Evolutionary conservation across 2,888 invertebrate species (phyloP).

Genomic region (Leistus spinibarbis): DNA sequence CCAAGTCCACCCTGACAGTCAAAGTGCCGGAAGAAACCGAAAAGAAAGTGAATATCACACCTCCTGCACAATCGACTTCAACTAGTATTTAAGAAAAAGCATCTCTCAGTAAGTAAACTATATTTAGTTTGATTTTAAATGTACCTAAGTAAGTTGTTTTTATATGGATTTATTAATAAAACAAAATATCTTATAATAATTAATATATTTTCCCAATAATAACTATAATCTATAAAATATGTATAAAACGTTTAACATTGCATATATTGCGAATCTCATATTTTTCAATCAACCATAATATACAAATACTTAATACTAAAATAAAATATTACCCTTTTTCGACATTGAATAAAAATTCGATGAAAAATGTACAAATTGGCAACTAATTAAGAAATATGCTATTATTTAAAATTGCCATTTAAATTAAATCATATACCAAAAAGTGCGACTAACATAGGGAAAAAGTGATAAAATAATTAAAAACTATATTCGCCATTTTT

Average conservation of each 20-base stretch:
- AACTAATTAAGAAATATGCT: too few species aligned
- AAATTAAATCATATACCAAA: too few species aligned
- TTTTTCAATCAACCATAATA: neutral
- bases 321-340: too few species aligned
- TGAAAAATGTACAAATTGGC: too few species aligned
- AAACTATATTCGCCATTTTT: too few species aligned
- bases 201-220: neutral
- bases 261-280: neutral
- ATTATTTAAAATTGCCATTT: too few species aligned
- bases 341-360: too few species aligned
- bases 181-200: neutral
- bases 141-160: neutral
- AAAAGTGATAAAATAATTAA: too few species aligned
- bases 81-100: neutral
- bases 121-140: neutral
- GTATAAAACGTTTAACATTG: neutral
- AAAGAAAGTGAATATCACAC: slow-evolving; percentile 53
- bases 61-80: slow-evolving; percentile 39
- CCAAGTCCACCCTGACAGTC: slow-evolving; percentile 75
- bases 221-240: neutral
- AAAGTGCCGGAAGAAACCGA: slow-evolving; percentile 72
- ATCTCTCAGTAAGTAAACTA: neutral
- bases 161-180: neutral
- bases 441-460: too few species aligned
- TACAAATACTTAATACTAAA: neutral